Evolutionary conservation across 2,113 vertebrate species (phyloP).

Genomic region (Pontoporia blainvillei): DNA sequence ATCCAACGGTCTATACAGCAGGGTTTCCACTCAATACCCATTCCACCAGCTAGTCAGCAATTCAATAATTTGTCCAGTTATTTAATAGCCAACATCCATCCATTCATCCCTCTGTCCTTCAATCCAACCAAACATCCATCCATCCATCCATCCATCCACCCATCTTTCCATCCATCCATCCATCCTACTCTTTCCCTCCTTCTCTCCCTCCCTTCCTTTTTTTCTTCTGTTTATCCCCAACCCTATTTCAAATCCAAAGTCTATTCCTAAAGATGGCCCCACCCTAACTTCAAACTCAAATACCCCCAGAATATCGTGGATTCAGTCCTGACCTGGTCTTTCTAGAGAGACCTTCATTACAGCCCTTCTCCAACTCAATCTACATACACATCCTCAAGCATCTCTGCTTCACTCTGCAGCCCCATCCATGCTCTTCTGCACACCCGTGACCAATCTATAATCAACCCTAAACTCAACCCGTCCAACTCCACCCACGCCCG

Average conservation of each 20-base stretch:
- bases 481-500: rapidly evolving
- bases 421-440: rapidly evolving
- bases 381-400: rapidly evolving
- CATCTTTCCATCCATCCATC: rapidly evolving
- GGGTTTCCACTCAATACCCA: too few relatives aligned
- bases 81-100: background rate
- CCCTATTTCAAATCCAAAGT: background rate
- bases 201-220: background rate
- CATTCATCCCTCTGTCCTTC: background rate
- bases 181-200: background rate
- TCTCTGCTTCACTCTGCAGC: background rate
- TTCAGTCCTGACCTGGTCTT: background rate
- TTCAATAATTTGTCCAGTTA: background rate
- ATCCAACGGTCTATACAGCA: background rate
- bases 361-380: background rate
- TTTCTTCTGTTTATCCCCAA: background rate
- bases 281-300: background rate
- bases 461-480: background rate
- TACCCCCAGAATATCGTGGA: background rate
- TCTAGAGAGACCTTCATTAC: background rate
- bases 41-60: background rate
- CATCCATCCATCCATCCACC: background rate
- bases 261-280: background rate
- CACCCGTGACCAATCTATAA: background rate
- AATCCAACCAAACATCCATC: background rate